Percentiles rank a stretch among this genome's conserved stretches.
These are phyloP conservation scores for Macaca fascicularis DNA, from an alignment of 2,113 vertebrate species.

Conservation along the genomic window DNA sequence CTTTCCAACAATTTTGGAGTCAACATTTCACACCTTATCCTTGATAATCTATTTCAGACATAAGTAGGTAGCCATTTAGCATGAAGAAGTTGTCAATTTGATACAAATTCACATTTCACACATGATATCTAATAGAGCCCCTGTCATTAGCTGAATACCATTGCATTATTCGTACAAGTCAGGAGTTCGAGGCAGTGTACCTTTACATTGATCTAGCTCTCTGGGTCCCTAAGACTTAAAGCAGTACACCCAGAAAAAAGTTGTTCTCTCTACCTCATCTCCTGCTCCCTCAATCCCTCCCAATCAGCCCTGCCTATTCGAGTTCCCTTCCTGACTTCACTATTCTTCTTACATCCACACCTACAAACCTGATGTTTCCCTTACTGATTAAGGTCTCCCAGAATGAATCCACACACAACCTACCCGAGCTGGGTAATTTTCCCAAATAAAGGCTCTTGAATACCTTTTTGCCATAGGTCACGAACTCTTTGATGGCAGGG, in stretches of 20 bases:
- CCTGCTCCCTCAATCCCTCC: background rate
- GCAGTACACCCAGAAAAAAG: background rate
- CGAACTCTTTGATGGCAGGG: background rate
- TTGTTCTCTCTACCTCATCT: background rate
- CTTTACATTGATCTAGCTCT: background rate
- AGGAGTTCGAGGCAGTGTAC: background rate
- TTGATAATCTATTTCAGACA: constrained; percentile 7
- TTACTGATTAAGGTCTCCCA: background rate
- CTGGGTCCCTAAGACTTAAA: background rate
- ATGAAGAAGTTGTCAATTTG: background rate
- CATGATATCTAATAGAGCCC: background rate
- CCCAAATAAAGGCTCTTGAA: background rate
- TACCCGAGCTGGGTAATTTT: background rate
- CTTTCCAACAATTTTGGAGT: background rate
- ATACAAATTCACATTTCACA: constrained; percentile 28
- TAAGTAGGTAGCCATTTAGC: constrained; percentile 7
- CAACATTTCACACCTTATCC: background rate
- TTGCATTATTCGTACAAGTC: background rate
- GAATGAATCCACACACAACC: background rate
- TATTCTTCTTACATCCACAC: background rate
- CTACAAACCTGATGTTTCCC: background rate
- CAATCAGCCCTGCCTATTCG: background rate
- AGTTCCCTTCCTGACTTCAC: background rate
- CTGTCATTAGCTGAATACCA: background rate
- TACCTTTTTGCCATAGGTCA: background rate